phyloP scores from a whole-genome alignment of 2,797 vertebrate genomes.

The Micropoecilia bifurca region DNA sequence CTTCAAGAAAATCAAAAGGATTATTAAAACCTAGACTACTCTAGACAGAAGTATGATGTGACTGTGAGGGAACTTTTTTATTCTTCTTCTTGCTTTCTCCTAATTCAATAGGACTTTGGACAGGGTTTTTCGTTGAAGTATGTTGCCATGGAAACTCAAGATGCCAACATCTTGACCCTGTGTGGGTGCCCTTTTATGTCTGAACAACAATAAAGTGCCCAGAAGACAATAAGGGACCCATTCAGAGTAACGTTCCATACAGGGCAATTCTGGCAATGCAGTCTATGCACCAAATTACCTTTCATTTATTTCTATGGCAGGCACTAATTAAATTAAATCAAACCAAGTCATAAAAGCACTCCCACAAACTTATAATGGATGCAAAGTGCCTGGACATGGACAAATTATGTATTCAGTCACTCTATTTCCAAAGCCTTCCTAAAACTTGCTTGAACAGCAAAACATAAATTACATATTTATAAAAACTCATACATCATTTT shows the following conservation, averaged over 20 bases:
- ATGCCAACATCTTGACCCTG: neutral
- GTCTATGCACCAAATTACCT: neutral
- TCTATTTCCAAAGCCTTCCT: neutral
- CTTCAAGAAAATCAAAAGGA: no score
- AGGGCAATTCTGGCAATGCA: neutral
- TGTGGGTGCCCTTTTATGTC: neutral
- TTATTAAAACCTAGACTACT: no score
- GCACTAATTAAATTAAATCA: slow-evolving; percentile 1
- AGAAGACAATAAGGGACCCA: neutral
- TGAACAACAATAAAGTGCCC: neutral
- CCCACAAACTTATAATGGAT: slow-evolving; percentile 1
- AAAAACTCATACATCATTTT: slow-evolving; percentile 14
- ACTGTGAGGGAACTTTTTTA: no score
- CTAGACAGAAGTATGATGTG: no score
- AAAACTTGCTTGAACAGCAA: neutral
- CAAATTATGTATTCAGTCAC: neutral
- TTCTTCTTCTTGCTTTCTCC: no score
- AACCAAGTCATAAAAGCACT: slow-evolving; percentile 5
- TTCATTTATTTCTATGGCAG: neutral
- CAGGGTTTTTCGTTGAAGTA: no score
- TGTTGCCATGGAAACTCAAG: no score
- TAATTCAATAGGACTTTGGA: no score
- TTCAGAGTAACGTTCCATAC: neutral
- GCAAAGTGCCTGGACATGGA: slow-evolving; percentile 7
- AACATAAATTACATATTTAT: slow-evolving; percentile 1